Percentiles rank a stretch among this genome's conserved stretches.
phyloP scores from a whole-genome alignment of 2,888 invertebrate genomes.

The Andrena bicolor region DNA sequence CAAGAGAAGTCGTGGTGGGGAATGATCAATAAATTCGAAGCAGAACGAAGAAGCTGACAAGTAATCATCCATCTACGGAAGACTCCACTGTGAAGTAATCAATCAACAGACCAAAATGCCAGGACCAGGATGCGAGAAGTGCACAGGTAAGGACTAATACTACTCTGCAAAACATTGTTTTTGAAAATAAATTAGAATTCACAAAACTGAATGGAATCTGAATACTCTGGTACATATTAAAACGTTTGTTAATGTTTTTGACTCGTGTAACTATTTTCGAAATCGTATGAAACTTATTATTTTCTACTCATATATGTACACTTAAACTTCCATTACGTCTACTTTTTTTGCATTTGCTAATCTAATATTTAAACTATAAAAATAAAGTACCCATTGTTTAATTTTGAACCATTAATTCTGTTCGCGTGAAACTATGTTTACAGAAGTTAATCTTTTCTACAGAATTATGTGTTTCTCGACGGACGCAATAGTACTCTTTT shows the following conservation, averaged over 20 bases:
- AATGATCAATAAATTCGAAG: slow-evolving; percentile 82
- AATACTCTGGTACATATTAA: not conserved
- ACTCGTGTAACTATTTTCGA: not conserved
- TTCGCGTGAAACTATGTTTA: not conserved
- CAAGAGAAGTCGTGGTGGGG: slow-evolving; percentile 71
- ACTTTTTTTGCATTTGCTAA: not conserved
- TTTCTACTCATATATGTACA: not conserved
- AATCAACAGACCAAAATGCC: slow-evolving; percentile 77
- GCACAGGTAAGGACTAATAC: slow-evolving; percentile 77
- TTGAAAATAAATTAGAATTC: not conserved
- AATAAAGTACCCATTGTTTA: not conserved
- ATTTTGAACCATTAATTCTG: not conserved
- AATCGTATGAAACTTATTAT: not conserved
- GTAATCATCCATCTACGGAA: slow-evolving; percentile 65
- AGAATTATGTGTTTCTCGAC: not conserved
- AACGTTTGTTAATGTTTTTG: not conserved
- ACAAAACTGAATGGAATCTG: not conserved
- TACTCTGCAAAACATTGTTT: not conserved
- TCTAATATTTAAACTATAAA: not conserved
- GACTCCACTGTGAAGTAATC: slow-evolving; percentile 14
- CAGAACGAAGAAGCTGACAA: slow-evolving; percentile 61
- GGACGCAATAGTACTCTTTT: not conserved
- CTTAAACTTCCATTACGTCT: not conserved
- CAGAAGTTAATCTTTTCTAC: too few species aligned
- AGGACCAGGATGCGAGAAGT: slow-evolving; percentile 81